Conservation (phyloP, 2,888 invertebrate genomes). For the Tetragnatha montana region DNA sequence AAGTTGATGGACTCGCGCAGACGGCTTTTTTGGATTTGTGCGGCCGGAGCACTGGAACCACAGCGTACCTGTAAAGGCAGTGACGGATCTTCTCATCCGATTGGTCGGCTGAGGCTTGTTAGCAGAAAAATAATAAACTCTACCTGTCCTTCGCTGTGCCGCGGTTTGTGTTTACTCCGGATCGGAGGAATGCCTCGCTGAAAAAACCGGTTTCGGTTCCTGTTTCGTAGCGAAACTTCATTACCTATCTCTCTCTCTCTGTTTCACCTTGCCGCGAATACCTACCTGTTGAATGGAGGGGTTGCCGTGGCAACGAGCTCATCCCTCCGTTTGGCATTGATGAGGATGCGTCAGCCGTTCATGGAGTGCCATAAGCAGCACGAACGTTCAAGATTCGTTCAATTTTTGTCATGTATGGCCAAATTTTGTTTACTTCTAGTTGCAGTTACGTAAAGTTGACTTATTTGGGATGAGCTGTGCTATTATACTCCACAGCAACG, state of each 20-base stretch:
- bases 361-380: no score
- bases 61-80: constrained; percentile 63
- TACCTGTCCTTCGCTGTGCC: constrained; percentile 63
- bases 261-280: constrained; percentile 45
- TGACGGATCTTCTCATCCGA: constrained; percentile 18
- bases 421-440: no score
- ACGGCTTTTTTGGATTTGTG: constrained; percentile 23
- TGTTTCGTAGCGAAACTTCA: constrained; percentile 45
- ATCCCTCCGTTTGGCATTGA: not conserved
- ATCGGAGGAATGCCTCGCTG: constrained; percentile 44
- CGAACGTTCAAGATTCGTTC: no score
- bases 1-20: constrained; percentile 5
- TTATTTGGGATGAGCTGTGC: no score
- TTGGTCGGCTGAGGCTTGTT: constrained; percentile 42
- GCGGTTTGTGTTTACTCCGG: constrained; percentile 63
- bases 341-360: no score
- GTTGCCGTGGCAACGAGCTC: not conserved
- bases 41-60: constrained; percentile 31
- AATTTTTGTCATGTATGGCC: no score
- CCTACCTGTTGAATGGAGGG: constrained; percentile 28
- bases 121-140: constrained; percentile 20
- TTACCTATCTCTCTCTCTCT: constrained; percentile 34
- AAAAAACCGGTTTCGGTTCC: constrained; percentile 66
- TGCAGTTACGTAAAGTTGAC: no score
- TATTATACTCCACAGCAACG: no score